Evolutionary conservation across 2,888 invertebrate species (phyloP), one percentile per base, ranked within the genome.

Genomic region (Coleophora flavipennella): DNA sequence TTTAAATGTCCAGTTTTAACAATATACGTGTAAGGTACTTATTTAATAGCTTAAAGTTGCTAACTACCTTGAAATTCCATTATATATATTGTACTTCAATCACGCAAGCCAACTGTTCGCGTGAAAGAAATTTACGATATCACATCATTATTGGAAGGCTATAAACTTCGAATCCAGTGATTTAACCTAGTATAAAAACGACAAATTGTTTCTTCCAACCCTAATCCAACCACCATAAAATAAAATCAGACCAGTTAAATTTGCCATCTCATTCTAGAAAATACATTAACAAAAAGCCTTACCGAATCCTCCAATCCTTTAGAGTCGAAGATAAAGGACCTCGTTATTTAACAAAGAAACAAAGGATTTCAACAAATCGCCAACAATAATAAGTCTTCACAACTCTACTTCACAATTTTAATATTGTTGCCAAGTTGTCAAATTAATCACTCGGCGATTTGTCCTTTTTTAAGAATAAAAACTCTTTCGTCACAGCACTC

Each of bases 91-190:
- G 20, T 20, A 6, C 20, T 20, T 20, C 6, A 20, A 20, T 4
- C 20, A 20, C 20, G 20, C 20, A 20, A 34, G 14, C 12, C 12
- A n/a, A 35, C 13, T 28, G 35, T 35, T 35, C 13, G n/a, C 34
- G 13, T 28, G 12, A 10, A 35, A 28, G 11, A 11, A 32, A 31
- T 67, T 63, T 58, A 60, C 57, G 53, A 57, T 59, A 56, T 60
- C 46, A 62, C 55, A 50, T 59, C 50, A 57, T 58, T 66, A 69
- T 66, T 49, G 68, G 57, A 52, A 67, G 60, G 54, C 62, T 54
- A 61, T 70, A 62, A 68, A 58, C 48, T 60, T 46, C 48, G 39
- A 46, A 38, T 50, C 51, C 48, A 40, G 50, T 51, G 52, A 51
- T 57, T 49, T 40, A 40, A 45, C 36, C 37, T 33, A 35, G 27